phyloP scores from a whole-genome alignment of 2,888 invertebrate species.

The Isotomurus palustris region DNA sequence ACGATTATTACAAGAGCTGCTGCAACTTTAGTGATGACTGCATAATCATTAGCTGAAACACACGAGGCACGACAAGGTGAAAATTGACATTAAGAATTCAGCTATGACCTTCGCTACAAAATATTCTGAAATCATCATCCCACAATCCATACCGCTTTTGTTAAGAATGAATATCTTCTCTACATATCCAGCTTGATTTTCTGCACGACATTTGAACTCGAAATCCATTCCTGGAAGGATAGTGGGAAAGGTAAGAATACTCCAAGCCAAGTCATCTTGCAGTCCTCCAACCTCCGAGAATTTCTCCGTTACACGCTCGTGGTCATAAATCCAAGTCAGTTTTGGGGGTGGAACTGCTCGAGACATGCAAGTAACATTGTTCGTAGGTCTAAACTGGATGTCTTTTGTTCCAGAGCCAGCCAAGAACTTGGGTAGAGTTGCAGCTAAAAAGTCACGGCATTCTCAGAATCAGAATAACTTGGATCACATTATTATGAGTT shows the following conservation, averaged over 20 bases:
- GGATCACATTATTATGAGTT: too few relatives aligned
- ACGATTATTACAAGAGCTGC: constrained; percentile 6
- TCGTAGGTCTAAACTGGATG: neutral
- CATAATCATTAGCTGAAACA: neutral
- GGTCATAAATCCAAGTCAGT: constrained; percentile 8
- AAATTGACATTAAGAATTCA: neutral
- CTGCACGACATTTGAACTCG: constrained; percentile 7
- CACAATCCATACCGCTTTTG: constrained; percentile 1
- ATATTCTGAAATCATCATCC: neutral
- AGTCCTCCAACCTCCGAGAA: neutral
- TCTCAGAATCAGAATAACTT: too few relatives aligned
- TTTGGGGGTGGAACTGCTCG: constrained; percentile 2
- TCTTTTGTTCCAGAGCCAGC: constrained; percentile 3
- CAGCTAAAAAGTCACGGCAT: neutral
- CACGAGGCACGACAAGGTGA: neutral
- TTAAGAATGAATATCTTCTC: constrained; percentile 14
- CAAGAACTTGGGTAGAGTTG: neutral
- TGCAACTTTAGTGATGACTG: constrained; percentile 9
- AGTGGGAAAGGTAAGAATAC: constrained; percentile 7
- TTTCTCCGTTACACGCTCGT: neutral
- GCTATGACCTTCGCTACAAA: neutral
- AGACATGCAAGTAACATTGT: constrained; percentile 10
- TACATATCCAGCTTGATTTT: constrained; percentile 7
- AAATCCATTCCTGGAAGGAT: neutral
- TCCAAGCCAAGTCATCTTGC: constrained; percentile 4